A percentile compares a stretch with the other conserved stretches of the same genome.
phyloP scores from a whole-genome alignment of 2,888 invertebrate genomes.

The Dynastes hyllus region DNA sequence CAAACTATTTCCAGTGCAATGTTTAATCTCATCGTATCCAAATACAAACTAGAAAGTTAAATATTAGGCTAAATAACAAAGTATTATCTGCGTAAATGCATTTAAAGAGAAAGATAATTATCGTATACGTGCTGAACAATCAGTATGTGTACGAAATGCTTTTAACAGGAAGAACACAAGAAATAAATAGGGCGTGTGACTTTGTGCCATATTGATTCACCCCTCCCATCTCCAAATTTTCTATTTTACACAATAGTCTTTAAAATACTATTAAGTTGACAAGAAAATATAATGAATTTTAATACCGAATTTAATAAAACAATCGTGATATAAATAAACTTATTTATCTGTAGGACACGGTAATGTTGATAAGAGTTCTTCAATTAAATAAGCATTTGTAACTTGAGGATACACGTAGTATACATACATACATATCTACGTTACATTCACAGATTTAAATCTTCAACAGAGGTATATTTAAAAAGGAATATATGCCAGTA shows the following conservation, averaged over 20 bases:
- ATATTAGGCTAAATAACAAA: too few species aligned
- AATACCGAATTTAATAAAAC: not conserved
- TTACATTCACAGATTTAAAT: too few species aligned
- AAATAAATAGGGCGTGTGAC: constrained; percentile 11
- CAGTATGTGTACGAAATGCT: not conserved
- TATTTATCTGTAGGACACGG: not conserved
- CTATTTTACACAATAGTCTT: too few species aligned
- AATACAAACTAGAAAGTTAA: not conserved
- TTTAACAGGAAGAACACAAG: not conserved
- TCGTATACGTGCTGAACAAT: not conserved
- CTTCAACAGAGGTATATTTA: too few species aligned
- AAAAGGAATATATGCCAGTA: too few species aligned
- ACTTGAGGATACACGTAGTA: too few species aligned
- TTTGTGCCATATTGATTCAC: constrained; percentile 23
- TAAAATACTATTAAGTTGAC: too few species aligned
- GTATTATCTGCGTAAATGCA: too few species aligned
- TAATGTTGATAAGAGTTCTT: not conserved
- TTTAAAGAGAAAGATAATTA: too few species aligned
- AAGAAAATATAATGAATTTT: too few species aligned
- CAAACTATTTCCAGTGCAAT: not conserved
- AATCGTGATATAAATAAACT: not conserved
- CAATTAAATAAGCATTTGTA: not conserved
- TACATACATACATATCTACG: too few species aligned
- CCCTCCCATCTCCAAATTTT: constrained; percentile 4
- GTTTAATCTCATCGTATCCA: constrained; percentile 9